Evolutionary conservation across 2,888 invertebrate genomes (phyloP), one percentile per base, ranked within the genome.

Genomic region (Pelosia muscerda): DNA sequence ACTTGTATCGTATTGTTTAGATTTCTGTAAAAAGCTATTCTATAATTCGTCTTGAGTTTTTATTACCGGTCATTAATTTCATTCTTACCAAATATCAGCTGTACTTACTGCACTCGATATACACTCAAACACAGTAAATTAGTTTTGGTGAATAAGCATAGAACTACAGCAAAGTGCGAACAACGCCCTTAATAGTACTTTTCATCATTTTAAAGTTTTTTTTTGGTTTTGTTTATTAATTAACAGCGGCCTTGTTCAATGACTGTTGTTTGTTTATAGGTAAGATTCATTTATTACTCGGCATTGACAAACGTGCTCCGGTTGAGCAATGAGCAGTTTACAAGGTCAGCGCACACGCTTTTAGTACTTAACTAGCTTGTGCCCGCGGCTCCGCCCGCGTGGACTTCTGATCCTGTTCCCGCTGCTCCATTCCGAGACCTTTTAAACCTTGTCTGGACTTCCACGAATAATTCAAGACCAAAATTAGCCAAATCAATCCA

Each of bases 241-340:
- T 31, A 54, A 31, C 1, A 4, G 9, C 23, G 54, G 23, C 61
- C 54, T 63, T 19, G 61, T 9, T 62, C 26, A 49, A 11, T 19
- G 42, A 25, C n/a, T 26, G 49, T 61, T 19, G 42, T n/a, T 26
- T 26, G 49, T 61, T 61, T n/a, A n/a, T 23, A 31, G 53, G 62
- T 53, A 10, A 26, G 31, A 19, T 53, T 31, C 15, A 54, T 63
- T 54, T 54, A 63, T 34, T 23, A 28, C 23, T n/a, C 23, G 9
- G 31, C 23, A 54, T 63, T 63, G 54, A 63, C 54, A 63, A 63
- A 54, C 23, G 34, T 13, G 31, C n/a, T 57, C n/a, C 19, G 49
- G 49, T n/a, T 49, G 49, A 49, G 49, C n/a, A 31, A 8, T 63
- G 62, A 62, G 11, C 13, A 62, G 28, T 25, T 15, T 53, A 23